Evolutionary conservation across 92 coral and sea anemone genomes (phyloP), one percentile per base, ranked within the genome.

Genomic region (Zoanthus solanderi): DNA sequence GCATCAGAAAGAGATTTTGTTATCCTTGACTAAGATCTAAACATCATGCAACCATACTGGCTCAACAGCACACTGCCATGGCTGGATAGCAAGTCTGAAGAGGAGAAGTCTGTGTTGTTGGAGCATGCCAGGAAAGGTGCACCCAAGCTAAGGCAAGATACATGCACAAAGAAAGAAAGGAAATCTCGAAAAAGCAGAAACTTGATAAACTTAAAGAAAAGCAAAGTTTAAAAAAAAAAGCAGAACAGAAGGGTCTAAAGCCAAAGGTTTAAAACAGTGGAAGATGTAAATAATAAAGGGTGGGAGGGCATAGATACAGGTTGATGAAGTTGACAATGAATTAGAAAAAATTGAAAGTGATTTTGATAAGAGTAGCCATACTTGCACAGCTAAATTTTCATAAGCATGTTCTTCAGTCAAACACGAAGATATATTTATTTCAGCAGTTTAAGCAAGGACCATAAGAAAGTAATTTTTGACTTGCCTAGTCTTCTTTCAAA

Each of bases 1-100:
- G 89, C 84, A 37, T 87, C 89, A 30, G 89, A 87, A 61, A 87
- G 89, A 87, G 78, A 76, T 66, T 77, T 76, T 44, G 78, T 63
- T 61, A 58, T 48, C 52, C 47, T 78, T 16, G 83, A 78, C 28
- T 48, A 72, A 79, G 79, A 37, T 86, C 72, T 53, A 86, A 76
- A 60, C 83, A 75, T 86, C 83, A 71, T 75, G 89, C 83, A 50
- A 86, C 65, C 76, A 65, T 61, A 72, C 67, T 86, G 30, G 61
- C 89, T 72, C 73, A 86, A 30, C 76, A 75, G 71, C 75, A 83
- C 42, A 60, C 56, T 53, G 74, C 75, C 66, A 76, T 86, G 89
- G 42, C 42, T 34, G 42, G 42, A 34, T 76, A 76, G 89, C 78
- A 79, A 58, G 42, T 34, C 42, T 1, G 2, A 86, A 86, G 47